phyloP scores from a whole-genome alignment of 1,140 invertebrate genomes.

The Drosophila watanabei region DNA sequence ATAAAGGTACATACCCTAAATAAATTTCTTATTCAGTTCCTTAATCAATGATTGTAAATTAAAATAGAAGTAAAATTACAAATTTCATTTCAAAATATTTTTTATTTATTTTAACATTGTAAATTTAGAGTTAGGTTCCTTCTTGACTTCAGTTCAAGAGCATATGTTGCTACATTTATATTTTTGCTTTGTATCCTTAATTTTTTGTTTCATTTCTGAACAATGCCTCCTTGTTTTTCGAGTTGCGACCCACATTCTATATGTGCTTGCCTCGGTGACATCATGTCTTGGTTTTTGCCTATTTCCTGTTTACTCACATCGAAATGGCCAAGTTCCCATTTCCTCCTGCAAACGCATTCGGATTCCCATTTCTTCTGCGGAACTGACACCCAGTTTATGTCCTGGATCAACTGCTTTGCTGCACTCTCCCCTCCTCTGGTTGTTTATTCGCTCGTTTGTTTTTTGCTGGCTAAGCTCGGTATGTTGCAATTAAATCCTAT shows the following conservation, averaged over 20 bases:
- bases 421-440: constrained; percentile 14
- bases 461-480: constrained; percentile 22
- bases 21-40: not conserved
- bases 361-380: constrained; percentile 39
- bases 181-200: constrained; percentile 11
- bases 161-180: constrained; percentile 20
- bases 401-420: constrained; percentile 35
- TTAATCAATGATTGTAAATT: not conserved
- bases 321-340: constrained; percentile 15
- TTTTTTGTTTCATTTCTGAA: constrained; percentile 7
- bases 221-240: constrained; percentile 32
- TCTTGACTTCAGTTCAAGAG: constrained; percentile 1
- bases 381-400: constrained; percentile 50
- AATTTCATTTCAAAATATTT: not conserved
- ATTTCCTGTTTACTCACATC: constrained; percentile 46
- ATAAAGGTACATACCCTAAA: too few relatives aligned
- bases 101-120: too few relatives aligned
- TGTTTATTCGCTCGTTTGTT: constrained; percentile 53
- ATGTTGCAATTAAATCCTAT: constrained; percentile 54
- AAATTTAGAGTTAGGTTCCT: not conserved
- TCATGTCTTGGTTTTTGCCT: constrained; percentile 37
- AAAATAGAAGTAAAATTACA: not conserved
- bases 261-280: constrained; percentile 12
- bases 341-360: constrained; percentile 11
- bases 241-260: constrained; percentile 3